A percentile compares a stretch with the other conserved stretches of the same genome.
phyloP scores from a whole-genome alignment of 2,113 vertebrate genomes.

The Hippocampus abdominalis region DNA sequence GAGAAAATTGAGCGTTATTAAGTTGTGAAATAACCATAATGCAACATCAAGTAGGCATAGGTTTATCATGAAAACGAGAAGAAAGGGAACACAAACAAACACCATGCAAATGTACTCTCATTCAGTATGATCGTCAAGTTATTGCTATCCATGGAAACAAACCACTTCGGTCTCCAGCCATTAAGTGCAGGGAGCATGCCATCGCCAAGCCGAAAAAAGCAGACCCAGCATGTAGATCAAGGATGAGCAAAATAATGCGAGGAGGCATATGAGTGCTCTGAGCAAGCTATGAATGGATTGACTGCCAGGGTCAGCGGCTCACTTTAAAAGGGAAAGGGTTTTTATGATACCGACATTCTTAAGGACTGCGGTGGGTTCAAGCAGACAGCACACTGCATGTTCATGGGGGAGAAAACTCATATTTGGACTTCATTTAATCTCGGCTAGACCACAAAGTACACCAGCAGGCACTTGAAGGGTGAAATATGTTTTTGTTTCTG shows the following conservation, averaged over 20 bases:
- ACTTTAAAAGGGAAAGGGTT: constrained; percentile 64
- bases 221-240: constrained; percentile 38
- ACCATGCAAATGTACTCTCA: neutral
- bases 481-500: constrained; percentile 49
- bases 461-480: constrained; percentile 38
- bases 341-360: constrained; percentile 54
- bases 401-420: constrained; percentile 65
- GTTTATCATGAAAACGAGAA: neutral
- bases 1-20: neutral
- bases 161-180: constrained; percentile 21
- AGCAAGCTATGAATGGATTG: constrained; percentile 54
- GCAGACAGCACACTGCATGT: constrained; percentile 32
- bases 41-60: neutral
- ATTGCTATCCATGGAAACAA: neutral
- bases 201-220: constrained; percentile 38
- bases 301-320: constrained; percentile 56
- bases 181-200: constrained; percentile 14
- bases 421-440: constrained; percentile 65
- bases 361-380: constrained; percentile 49
- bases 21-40: neutral
- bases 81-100: neutral
- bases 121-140: neutral
- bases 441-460: constrained; percentile 45
- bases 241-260: constrained; percentile 44
- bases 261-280: constrained; percentile 14